Conservation (phyloP, 2,888 invertebrate genomes). For the Meiosimyza platycephala region DNA sequence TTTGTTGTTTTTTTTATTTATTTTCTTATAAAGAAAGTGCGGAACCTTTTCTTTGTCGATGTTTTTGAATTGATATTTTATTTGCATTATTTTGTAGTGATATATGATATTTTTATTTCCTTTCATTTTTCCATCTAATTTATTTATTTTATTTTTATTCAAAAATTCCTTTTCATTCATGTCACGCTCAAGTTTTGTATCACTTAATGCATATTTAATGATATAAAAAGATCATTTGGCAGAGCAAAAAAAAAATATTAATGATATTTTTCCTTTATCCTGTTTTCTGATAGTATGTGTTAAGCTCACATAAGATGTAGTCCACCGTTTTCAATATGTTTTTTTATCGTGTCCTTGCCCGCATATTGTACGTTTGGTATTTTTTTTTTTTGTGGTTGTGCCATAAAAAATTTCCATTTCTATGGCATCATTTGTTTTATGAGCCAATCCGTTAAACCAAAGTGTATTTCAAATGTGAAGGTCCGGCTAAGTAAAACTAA, state of each 20-base stretch:
- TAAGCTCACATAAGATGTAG: no score
- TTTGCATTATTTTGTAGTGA: not conserved
- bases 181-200: conserved; percentile 9
- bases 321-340: conserved; percentile 9
- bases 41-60: not conserved
- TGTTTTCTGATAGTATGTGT: not conserved
- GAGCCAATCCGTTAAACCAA: no score
- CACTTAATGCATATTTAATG: conserved; percentile 28
- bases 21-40: no score
- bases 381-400: not conserved
- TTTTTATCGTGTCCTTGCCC: not conserved
- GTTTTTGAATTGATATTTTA: not conserved
- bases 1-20: not conserved
- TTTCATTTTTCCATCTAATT: not conserved
- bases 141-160: not conserved
- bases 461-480: no score
- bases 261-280: not conserved
- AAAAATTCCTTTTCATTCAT: conserved; percentile 2
- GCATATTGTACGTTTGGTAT: not conserved
- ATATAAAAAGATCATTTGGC: not conserved
- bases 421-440: not conserved
- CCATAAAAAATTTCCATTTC: conserved; percentile 3
- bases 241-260: no score
- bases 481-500: no score
- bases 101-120: not conserved